Percentiles rank a stretch among this genome's conserved stretches.
Conservation (phyloP, 2,797 vertebrate genomes). For the Neoniphon sammara region DNA sequence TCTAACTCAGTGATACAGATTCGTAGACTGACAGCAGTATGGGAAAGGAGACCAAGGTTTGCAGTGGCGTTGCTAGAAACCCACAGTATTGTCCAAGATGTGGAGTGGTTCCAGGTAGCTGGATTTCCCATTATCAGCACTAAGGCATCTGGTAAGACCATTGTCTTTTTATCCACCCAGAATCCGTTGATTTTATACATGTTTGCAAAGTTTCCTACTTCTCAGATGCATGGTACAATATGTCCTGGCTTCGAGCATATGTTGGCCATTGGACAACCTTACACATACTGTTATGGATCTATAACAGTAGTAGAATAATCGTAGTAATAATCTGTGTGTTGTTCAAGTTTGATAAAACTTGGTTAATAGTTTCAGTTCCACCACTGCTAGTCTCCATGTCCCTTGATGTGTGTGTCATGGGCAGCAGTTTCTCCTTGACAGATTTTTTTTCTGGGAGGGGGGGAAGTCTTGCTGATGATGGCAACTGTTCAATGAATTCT, state of each 20-base stretch:
- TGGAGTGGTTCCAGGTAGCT: constrained; percentile 10
- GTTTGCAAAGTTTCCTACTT: constrained; percentile 21
- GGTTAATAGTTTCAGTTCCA: constrained; percentile 47
- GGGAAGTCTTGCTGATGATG: constrained; percentile 20
- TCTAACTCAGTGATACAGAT: not conserved
- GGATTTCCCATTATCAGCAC: constrained; percentile 7
- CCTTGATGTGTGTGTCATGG: constrained; percentile 11
- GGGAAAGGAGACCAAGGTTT: constrained; percentile 30
- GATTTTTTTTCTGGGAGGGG: constrained; percentile 6
- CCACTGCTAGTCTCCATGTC: constrained; percentile 42
- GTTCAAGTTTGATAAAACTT: constrained; percentile 57
- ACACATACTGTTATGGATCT: constrained; percentile 46
- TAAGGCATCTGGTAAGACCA: constrained; percentile 17
- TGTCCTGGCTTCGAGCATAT: constrained; percentile 46
- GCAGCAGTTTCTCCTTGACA: constrained; percentile 19
- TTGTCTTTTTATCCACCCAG: constrained; percentile 43
- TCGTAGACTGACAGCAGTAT: not conserved
- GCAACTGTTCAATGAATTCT: constrained; percentile 32
- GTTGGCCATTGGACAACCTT: constrained; percentile 55
- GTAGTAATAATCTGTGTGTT: constrained; percentile 23
- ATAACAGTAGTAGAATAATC: constrained; percentile 48
- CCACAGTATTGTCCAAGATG: constrained; percentile 47
- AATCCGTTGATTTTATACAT: constrained; percentile 18
- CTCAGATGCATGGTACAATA: constrained; percentile 37
- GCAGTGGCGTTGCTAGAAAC: constrained; percentile 27